Conservation (phyloP, 2,888 invertebrate species). For the Campoletis raptor region DNA sequence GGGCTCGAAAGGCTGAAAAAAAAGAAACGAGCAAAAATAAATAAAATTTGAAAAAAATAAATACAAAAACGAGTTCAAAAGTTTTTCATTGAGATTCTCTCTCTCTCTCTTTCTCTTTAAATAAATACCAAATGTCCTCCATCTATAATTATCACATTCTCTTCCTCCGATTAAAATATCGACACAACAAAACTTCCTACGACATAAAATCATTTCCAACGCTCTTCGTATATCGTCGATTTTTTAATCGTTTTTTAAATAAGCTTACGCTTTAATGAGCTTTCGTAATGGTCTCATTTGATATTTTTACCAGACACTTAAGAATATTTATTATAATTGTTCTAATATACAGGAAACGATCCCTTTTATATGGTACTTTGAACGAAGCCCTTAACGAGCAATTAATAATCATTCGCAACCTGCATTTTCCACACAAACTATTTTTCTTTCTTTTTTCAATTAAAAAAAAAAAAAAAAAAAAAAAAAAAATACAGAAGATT, state of each 20-base stretch:
- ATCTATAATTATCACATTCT: conserved; percentile 39
- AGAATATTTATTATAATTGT: neutral
- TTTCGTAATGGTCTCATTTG: conserved; percentile 16
- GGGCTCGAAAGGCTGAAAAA: conserved; percentile 23
- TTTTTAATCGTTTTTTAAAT: conserved; percentile 39
- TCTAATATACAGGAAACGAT: conserved; percentile 16
- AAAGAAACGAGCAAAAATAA: conserved; percentile 13
- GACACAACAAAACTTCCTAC: neutral
- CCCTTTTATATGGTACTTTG: conserved; percentile 39
- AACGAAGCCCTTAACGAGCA: conserved; percentile 19
- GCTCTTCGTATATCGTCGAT: neutral
- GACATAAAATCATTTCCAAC: neutral
- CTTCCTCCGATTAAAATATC: conserved; percentile 27
- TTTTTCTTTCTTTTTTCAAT: no score
- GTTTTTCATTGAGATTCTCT: conserved; percentile 41
- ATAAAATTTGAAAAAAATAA: conserved; percentile 6
- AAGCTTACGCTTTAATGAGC: conserved; percentile 10
- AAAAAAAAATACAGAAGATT: neutral
- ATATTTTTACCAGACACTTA: conserved; percentile 36
- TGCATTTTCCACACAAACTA: neutral
- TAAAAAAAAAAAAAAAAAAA: no score
- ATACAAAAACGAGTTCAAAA: conserved; percentile 7
- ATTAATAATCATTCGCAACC: conserved; percentile 22
- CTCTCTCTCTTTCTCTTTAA: conserved; percentile 4
- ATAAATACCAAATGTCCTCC: conserved; percentile 50